phyloP scores from a whole-genome alignment of 2,797 vertebrate species.

The Thamnophis elegans region DNA sequence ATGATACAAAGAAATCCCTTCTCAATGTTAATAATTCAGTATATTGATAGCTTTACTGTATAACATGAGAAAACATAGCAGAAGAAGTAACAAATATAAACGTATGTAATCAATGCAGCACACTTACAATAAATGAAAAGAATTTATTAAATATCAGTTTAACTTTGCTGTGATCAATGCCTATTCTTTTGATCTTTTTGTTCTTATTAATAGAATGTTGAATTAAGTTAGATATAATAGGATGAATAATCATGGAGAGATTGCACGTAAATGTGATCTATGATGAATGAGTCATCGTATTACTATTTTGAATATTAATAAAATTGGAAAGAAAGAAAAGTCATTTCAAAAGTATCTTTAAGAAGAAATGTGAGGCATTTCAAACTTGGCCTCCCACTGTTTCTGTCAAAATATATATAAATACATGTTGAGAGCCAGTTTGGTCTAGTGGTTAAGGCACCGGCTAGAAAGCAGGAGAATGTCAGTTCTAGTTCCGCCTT shows the following conservation, averaged over 20 bases:
- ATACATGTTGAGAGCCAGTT: not conserved
- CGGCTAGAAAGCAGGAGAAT: not conserved
- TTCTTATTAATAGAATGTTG: not conserved
- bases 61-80: not conserved
- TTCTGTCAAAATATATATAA: slow-evolving; percentile 15
- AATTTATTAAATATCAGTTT: not conserved
- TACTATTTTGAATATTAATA: not conserved
- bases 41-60: not conserved
- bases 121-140: not conserved
- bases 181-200: not conserved
- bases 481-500: not conserved
- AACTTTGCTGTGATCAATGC: not conserved
- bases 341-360: not conserved
- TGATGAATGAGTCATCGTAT: not conserved
- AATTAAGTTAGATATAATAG: not conserved
- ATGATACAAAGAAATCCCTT: not conserved
- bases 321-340: not conserved
- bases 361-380: not conserved
- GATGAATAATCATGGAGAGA: not conserved
- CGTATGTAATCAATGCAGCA: not conserved
- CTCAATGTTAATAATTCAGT: not conserved
- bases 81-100: not conserved
- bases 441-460: not conserved
- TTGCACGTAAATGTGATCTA: not conserved
- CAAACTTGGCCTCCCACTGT: not conserved